A percentile compares a stretch with the other conserved stretches of the same genome.
These are phyloP conservation scores for Chironomus tepperi DNA, from an alignment of 1,140 invertebrate species.

Conservation along the genomic window DNA sequence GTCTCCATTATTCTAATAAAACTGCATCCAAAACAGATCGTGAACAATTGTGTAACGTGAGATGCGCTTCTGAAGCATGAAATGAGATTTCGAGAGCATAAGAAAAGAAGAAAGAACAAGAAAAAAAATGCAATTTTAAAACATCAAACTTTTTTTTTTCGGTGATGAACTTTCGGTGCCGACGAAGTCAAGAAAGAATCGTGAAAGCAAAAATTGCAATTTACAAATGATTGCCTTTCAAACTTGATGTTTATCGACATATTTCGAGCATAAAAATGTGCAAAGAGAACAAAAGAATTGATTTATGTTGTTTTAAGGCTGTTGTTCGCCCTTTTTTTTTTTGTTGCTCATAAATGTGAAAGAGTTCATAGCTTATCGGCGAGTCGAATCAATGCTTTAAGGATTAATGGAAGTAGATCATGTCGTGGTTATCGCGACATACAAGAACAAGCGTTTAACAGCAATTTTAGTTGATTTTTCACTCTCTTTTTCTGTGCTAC, in stretches of 20 bases:
- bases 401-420: background rate
- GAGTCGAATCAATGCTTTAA: background rate
- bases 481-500: no score
- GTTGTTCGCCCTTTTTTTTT: no score
- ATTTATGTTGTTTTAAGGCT: background rate
- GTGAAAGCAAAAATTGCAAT: constrained; percentile 2
- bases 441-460: background rate
- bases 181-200: background rate
- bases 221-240: background rate
- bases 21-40: background rate
- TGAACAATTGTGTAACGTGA: background rate
- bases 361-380: background rate
- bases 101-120: background rate
- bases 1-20: no score
- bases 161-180: background rate
- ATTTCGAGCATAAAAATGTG: background rate
- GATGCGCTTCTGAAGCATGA: background rate
- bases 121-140: background rate
- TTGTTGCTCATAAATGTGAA: no score
- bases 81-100: background rate
- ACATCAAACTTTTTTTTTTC: background rate
- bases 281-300: background rate
- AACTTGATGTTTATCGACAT: background rate
- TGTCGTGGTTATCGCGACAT: background rate
- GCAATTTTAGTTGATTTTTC: no score